These are phyloP conservation scores for Nephila pilipes DNA, from an alignment of 1,140 invertebrate species.

Conservation along the genomic window DNA sequence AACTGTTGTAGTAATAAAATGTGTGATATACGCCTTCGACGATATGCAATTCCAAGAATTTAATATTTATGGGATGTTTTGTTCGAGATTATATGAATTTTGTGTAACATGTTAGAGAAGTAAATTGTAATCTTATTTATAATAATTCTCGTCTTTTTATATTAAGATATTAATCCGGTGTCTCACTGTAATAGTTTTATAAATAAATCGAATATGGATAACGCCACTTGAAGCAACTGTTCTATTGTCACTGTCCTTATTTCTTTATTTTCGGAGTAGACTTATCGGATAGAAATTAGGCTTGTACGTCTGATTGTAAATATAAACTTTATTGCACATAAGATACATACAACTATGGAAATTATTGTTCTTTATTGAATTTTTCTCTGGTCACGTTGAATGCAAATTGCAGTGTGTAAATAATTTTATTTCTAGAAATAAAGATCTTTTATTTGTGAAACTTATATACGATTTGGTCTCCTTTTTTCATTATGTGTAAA, in stretches of 20 bases:
- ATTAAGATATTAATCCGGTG: not conserved
- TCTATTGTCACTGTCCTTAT: not conserved
- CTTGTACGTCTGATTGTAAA: constrained; percentile 67
- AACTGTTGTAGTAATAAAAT: not conserved
- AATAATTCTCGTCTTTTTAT: not conserved
- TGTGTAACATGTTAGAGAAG: not conserved
- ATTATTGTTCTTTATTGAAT: constrained; percentile 69
- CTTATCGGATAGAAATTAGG: constrained; percentile 43
- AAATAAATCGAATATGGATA: not conserved
- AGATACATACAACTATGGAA: constrained; percentile 68
- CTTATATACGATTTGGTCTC: not conserved
- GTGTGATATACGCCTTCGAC: not conserved
- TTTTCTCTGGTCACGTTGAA: constrained; percentile 71
- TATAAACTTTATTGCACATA: constrained; percentile 74
- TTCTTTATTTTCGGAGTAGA: constrained; percentile 29
- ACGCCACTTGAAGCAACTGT: not conserved
- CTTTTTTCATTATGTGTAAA: not conserved
- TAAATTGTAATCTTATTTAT: not conserved
- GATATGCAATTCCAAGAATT: not conserved
- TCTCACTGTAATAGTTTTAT: no score
- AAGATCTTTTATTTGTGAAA: constrained; percentile 76
- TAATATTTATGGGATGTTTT: not conserved
- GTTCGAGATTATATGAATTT: not conserved
- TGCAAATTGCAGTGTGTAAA: constrained; percentile 70
- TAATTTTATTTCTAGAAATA: constrained; percentile 76